Evolutionary conservation across 2,888 invertebrate genomes (phyloP), one percentile per base, ranked within the genome.

Genomic region (Catocala nupta): DNA sequence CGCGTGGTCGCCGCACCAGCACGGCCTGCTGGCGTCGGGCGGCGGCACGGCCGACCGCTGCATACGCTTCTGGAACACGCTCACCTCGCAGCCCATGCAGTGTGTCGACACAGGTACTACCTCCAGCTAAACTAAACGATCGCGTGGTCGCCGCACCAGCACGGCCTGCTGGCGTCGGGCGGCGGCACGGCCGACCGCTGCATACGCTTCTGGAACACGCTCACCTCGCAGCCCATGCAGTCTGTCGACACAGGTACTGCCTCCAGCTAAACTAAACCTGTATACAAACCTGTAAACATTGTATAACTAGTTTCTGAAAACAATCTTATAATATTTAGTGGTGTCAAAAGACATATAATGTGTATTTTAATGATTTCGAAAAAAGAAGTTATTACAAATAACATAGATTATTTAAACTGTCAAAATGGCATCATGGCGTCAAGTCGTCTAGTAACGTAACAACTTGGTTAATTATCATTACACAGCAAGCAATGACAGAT

Each of bases 21-120:
- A 99, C 91, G 99, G 99, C 0, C 94, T 99, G 55, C 90, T 99
- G 67, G 99, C 99, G 0, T 98, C 98, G 45, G 99, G 99, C 50
- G 99, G 99, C n/a, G 99, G 99, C n/a, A 99, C 99, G 0, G 99
- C 99, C 0, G 99, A 99, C 93, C 95, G 99, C 34, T 98, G 98
- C 87, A 99, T 99, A 70, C 95, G 99, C 16, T 99, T 99, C 95
- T 99, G 99, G 99, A 99, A 99, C 92, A 99, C 99, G 0, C 94
- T 99, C 70, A 99, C 99, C 0, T 98, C 98, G 7, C 99, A 99
- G 91, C 98, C 99, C 1, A 98, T 99, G 98, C 99, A 99, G 90
- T 98, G 98, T 88, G 98, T 99, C 36, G 99, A 99, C 87, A 99
- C 99, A 9, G 98, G 98, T 95, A 81, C 36, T 39, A 39, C 36